Evolutionary conservation across 1,140 invertebrate genomes (phyloP), one percentile per base, ranked within the genome.

Genomic region (Zaprionus ornatus): DNA sequence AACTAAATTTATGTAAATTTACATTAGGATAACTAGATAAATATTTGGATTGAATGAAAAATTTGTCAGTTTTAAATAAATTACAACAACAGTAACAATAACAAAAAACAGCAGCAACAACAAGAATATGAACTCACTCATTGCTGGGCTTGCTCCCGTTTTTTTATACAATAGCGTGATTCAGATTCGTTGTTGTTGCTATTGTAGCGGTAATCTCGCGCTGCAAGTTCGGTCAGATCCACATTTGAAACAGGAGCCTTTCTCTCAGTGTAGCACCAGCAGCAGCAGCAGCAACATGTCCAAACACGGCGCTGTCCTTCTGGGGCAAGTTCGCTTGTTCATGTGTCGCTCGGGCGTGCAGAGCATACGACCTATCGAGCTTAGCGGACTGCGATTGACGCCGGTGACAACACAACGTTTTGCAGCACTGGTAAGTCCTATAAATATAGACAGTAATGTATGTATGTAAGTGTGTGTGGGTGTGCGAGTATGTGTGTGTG

Each of bases 301-400:
- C 71, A 84, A 83, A 76, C 76, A 72, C 76, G 84, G 79, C 72
- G 73, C 74, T 60, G 59, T 81, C 68, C 75, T 85, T 56, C 70
- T 87, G n/a, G 87, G 79, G 70, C 83, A 72, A 77, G 68, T 90
- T 40, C 79, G 83, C 57, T 74, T 88, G 68, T 66, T 92, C 60
- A 69, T 92, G 50, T 74, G 81, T 17, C 83, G 77, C 15, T 68
- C 82, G 5, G 25, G n/a, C 50, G 63, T 45, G 7, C 40, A 45
- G 40, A 45, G 73, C 66, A 40, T 70, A 27, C 66, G 68, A 37
- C 65, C 37, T 3, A 64, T 75, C 21, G 59, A 77, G 21, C 66
- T 56, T 19, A 62, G 77, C 48, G 80, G 80, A 57, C 55, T 83
- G 54, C 86, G 87, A 21, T 42, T 91, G 56, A 70, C 69, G 57